Evolutionary conservation across 2,113 vertebrate species (phyloP).

Genomic region (Cyanoderma ruficeps): DNA sequence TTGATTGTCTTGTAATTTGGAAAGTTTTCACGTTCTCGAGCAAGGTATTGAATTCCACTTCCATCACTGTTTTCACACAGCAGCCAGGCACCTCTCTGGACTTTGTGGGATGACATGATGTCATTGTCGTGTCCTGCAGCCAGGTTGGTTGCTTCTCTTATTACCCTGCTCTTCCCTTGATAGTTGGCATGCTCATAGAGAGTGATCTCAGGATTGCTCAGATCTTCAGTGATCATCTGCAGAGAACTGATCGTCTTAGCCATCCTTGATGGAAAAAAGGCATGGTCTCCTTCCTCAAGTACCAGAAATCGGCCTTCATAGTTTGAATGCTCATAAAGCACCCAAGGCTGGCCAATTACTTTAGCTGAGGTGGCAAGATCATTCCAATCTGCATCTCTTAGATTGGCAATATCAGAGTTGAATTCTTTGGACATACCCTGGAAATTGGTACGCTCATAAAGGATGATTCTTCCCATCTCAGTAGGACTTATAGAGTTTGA

Average conservation of each 20-base stretch:
- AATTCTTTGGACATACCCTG: constrained; percentile 8
- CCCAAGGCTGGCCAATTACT: not conserved
- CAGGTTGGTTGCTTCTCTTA: not conserved
- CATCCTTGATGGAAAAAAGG: not conserved
- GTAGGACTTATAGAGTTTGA: not conserved
- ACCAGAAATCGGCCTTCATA: not conserved
- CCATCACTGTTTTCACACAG: not conserved
- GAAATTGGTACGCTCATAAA: constrained; percentile 7
- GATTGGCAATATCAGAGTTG: not conserved
- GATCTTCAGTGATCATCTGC: not conserved
- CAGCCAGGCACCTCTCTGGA: constrained; percentile 36
- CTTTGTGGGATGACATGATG: constrained; percentile 13
- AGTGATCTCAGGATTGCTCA: not conserved
- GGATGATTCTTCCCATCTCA: constrained; percentile 25
- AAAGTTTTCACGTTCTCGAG: not conserved
- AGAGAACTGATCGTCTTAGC: constrained; percentile 31
- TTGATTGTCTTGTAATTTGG: not conserved
- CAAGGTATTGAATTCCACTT: not conserved
- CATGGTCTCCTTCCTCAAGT: constrained; percentile 15
- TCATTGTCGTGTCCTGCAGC: not conserved
- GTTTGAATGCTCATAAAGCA: not conserved
- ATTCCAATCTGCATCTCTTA: not conserved
- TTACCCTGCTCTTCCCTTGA: not conserved
- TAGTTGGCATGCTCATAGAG: not conserved
- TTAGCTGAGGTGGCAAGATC: not conserved